These are phyloP conservation scores for Stenichneumon culpator DNA, from an alignment of 2,888 invertebrate genomes.

Conservation along the genomic window DNA sequence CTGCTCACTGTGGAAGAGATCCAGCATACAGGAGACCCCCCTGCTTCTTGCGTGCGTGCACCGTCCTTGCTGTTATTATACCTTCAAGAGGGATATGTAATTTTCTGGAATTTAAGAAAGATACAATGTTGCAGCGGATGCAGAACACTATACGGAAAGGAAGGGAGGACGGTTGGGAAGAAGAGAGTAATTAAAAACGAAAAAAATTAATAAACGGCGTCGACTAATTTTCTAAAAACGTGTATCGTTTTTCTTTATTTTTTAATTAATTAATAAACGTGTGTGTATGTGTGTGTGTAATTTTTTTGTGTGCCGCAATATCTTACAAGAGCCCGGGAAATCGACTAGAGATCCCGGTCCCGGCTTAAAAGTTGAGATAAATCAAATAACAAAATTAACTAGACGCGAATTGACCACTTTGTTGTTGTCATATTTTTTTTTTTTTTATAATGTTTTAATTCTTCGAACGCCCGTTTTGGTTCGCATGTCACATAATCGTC, in stretches of 20 bases:
- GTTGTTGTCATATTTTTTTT: conserved; percentile 23
- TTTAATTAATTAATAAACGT: conserved; percentile 85
- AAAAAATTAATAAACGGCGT: conserved; percentile 61
- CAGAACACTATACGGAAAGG: not conserved
- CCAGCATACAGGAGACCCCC: not conserved
- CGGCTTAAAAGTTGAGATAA: conserved; percentile 83
- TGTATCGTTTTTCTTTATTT: conserved; percentile 79
- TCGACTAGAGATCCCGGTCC: conserved; percentile 77
- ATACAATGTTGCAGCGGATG: not conserved
- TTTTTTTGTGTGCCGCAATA: conserved; percentile 80
- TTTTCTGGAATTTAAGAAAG: conserved; percentile 1
- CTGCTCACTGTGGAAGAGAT: conserved; percentile 18
- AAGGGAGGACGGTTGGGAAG: not conserved
- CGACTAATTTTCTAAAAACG: conserved; percentile 82
- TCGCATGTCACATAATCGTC: conserved; percentile 39
- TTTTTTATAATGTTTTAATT: conserved; percentile 46
- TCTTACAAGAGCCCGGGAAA: conserved; percentile 83
- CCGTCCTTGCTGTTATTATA: not conserved
- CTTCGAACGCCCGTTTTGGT: conserved; percentile 75
- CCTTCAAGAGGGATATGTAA: not conserved
- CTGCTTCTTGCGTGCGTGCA: conserved; percentile 5
- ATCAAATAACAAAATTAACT: conserved; percentile 85
- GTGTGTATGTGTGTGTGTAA: conserved; percentile 76
- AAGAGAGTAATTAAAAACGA: conserved; percentile 29
- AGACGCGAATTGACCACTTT: conserved; percentile 80